Base-by-base conservation (phyloP, 2,888 invertebrate species). In the Drosophila multiciliata region DNA sequence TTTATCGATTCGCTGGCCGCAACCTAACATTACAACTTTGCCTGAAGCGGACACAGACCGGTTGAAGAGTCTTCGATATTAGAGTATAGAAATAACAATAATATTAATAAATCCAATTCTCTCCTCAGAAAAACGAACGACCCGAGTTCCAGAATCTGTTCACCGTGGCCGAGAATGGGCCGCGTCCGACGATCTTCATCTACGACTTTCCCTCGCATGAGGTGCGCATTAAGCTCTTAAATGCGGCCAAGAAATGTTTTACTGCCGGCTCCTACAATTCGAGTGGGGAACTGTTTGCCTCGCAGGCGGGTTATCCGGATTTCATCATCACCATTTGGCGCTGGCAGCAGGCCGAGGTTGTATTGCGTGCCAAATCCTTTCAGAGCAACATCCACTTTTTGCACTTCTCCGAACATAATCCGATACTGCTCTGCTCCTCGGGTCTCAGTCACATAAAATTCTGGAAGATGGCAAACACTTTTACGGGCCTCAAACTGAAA, bases 401-500 rank as follows among this genome's bases (percentile, higher is more conserved):
- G 0, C 95, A 96, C 91, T 98, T 98, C 92, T 98, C 98, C 0
- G 95, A 96, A 0, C 96, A 95, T 81, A 95, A 97, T 73, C 95
- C 96, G 7, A 97, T 97, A 11, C 95, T 97, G 80, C 94, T 98
- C 42, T 96, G 96, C 4, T 96, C 97, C 4, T 95, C 96, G 83
- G 97, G 97, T 12, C 92, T 95, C 2, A 96, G 96, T 23, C 97
- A 97, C 87, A 96, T 97, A 35, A 97, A 97, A 92, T 98, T 98
- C 93, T 98, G 98, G 98, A 98, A 97, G 94, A 98, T 98, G 96
- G 96, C 96, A 0, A 92, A 95, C 75, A 98, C 98, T 0, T 98
- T 98, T 90, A 98, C 98, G 0, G 98, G 98, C 0, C 93, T 98
- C 0, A 98, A 98, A 92, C 93, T 98, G 9, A 96, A 98, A 92